Conservation (phyloP, 2,113 vertebrate species). For the Rhinoptilus africanus region DNA sequence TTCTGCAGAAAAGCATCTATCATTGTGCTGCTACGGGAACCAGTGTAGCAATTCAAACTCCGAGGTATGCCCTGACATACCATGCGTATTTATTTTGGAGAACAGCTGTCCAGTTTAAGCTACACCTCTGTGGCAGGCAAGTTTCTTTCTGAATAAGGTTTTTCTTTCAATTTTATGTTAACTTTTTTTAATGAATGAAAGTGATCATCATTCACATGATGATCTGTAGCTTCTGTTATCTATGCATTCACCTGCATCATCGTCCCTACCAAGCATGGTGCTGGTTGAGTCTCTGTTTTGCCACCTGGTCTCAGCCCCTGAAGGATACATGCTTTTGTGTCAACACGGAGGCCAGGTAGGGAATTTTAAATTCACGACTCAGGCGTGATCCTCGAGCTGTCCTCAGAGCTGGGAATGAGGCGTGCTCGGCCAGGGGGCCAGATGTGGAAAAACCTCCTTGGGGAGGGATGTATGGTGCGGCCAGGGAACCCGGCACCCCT, state of each 20-base stretch:
- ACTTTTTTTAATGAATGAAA: not conserved
- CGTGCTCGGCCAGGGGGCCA: accelerated
- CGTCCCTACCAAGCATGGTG: not conserved
- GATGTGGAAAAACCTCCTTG: accelerated
- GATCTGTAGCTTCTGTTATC: not conserved
- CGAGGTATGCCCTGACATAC: not conserved
- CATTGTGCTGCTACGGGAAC: accelerated
- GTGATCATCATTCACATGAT: not conserved
- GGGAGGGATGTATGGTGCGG: accelerated
- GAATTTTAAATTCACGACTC: not conserved
- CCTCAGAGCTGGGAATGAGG: not conserved
- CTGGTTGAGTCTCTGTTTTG: not conserved
- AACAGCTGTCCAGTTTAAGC: not conserved
- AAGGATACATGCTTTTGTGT: not conserved
- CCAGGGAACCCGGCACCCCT: not conserved
- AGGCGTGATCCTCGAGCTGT: not conserved
- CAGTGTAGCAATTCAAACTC: not conserved
- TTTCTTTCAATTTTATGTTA: not conserved
- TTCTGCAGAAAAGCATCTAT: not conserved
- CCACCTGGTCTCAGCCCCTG: not conserved
- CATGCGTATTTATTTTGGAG: not conserved
- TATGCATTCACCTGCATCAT: not conserved
- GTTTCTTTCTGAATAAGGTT: not conserved
- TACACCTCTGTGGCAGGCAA: not conserved
- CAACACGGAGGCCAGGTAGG: not conserved